These are phyloP conservation scores for Acanthosoma haemorrhoidale DNA, from an alignment of 2,888 invertebrate species.

Conservation along the genomic window DNA sequence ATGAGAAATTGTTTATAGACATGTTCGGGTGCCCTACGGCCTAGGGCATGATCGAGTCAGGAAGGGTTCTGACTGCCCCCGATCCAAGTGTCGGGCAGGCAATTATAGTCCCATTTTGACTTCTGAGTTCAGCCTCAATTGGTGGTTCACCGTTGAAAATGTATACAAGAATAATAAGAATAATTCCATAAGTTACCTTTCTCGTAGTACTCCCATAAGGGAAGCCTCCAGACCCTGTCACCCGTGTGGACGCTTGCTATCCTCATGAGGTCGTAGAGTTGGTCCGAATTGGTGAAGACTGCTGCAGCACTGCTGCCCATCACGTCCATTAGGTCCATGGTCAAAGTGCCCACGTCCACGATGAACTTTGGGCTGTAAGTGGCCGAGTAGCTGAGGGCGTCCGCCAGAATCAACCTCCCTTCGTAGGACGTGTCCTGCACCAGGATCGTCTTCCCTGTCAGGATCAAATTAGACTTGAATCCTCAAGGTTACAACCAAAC, in stretches of 20 bases:
- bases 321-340: slow-evolving; percentile 60
- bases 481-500: too few relatives aligned
- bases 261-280: slow-evolving; percentile 61
- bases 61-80: too few relatives aligned
- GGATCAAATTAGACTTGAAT: neutral
- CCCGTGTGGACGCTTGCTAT: slow-evolving; percentile 67
- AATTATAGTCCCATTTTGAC: too few relatives aligned
- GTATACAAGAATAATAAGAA: too few relatives aligned
- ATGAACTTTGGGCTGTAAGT: slow-evolving; percentile 66
- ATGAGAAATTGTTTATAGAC: too few relatives aligned
- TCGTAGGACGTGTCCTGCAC: slow-evolving; percentile 72
- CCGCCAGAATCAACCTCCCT: slow-evolving; percentile 71
- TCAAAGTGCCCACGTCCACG: slow-evolving; percentile 73
- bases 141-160: too few relatives aligned
- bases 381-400: slow-evolving; percentile 72
- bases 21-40: too few relatives aligned
- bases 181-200: slow-evolving; percentile 11
- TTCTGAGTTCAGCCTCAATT: too few relatives aligned
- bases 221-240: slow-evolving; percentile 78
- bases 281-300: slow-evolving; percentile 67
- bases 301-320: slow-evolving; percentile 65
- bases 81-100: too few relatives aligned
- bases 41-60: too few relatives aligned
- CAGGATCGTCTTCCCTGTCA: slow-evolving; percentile 62
- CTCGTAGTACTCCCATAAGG: slow-evolving; percentile 49